These are phyloP conservation scores for Clarias pachynema DNA, from an alignment of 2,797 vertebrate species.

Conservation along the genomic window DNA sequence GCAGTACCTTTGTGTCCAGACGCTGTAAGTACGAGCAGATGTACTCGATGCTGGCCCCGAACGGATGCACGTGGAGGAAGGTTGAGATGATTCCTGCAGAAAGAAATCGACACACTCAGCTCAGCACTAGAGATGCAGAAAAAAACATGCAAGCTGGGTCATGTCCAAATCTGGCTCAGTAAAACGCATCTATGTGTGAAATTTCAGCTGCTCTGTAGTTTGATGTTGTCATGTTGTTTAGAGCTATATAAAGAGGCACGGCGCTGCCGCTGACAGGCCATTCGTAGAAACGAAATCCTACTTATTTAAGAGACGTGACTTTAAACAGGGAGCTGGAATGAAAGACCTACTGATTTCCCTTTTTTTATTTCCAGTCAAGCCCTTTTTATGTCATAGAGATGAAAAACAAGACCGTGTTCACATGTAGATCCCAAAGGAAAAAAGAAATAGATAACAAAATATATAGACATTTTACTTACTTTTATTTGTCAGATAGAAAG, in stretches of 20 bases:
- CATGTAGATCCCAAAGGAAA: not conserved
- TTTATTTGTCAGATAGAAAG: too few species aligned
- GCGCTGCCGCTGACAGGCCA: not conserved
- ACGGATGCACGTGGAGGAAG: constrained; percentile 91
- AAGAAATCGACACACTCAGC: constrained; percentile 37
- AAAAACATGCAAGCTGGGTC: constrained; percentile 13
- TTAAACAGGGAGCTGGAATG: not conserved
- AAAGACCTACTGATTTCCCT: not conserved
- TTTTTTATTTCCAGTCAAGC: not conserved
- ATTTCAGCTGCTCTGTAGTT: constrained; percentile 1
- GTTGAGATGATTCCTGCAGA: constrained; percentile 90
- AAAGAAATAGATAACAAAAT: not conserved
- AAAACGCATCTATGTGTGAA: not conserved
- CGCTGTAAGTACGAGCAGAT: constrained; percentile 95
- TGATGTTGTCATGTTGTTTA: constrained; percentile 7
- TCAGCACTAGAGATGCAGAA: not conserved
- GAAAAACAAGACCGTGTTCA: not conserved
- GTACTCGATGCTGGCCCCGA: constrained; percentile 92
- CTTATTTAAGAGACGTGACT: not conserved
- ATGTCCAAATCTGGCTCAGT: not conserved
- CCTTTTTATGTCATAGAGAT: not conserved
- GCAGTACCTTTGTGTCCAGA: constrained; percentile 85
- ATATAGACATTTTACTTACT: too few species aligned
- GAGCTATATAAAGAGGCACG: not conserved
- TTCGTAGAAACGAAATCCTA: not conserved